Evolutionary conservation across 2,113 vertebrate genomes (phyloP), one percentile per base, ranked within the genome.

Genomic region (Diphyllodes magnificus): DNA sequence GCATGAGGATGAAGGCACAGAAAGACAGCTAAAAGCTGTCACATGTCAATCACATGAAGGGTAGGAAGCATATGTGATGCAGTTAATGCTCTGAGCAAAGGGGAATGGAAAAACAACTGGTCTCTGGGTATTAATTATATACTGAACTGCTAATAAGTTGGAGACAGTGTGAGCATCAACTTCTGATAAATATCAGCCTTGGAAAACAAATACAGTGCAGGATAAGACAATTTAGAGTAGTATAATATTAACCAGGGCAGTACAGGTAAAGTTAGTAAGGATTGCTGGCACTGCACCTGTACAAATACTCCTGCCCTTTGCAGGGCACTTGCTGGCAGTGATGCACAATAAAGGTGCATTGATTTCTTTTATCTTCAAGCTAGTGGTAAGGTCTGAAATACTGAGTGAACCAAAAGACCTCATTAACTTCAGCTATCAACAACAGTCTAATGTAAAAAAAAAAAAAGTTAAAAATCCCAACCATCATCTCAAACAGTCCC

Each of bases 351-450:
- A 92, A 95, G 39, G 71, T 89, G 82, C 86, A 97, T 97, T 93
- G 96, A 96, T 97, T 88, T 96, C 60, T 91, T 97, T 97, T 95
- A 86, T 94, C 88, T 94, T 97, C 84, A 93, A 80, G 73, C 83
- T 71, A 86, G 65, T 75, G 35, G 81, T 94, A 77, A 84, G 72
- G 95, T 77, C 94, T 97, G 86, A 95, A 97, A 95, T 85, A 92
- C 84, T 19, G 39, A 93, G 90, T 73, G 88, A 97, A 96, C 95
- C 8, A 13, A 84, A 97, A 96, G 86, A 96, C 92, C 96, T 97
- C 96, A 96, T 97, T 97, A 97, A 96, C 88, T 97, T 94, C 56
- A 83, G 60, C 84, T 88, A 97, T 82, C 93, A 97, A 95, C 92
- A 93, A 91, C 57, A 76, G 88, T 31, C 83, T 93, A 97, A 96